Base-by-base conservation (phyloP, 2,888 invertebrate genomes). In the Drosophila anomelani region DNA sequence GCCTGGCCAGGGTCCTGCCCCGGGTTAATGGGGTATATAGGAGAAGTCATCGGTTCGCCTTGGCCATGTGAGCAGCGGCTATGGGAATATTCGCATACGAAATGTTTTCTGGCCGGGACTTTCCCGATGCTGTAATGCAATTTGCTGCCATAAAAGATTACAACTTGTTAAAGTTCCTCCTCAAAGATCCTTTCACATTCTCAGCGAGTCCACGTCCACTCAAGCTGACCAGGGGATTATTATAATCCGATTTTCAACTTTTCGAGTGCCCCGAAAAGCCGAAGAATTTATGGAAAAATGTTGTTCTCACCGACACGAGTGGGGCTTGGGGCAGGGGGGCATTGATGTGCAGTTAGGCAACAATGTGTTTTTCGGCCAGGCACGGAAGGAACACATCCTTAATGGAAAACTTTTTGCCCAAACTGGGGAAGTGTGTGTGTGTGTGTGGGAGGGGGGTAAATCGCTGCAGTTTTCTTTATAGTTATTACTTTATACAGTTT, bases 161-260 rank as follows among this genome's bases (percentile, higher is more conserved):
- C 76, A 78, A 68, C 78, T 77, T 87, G 80, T 79, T 74, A 78
- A 77, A 62, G 66, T 62, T 61, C 49, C 55, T 47, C 56, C 36
- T 53, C 51, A 53, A 53, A 36, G 51, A 41, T 38, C 43, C 57
- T 29, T 57, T 13, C 20, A 41, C 41, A 56, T 20, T 53, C 55
- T 43, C 51, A n/a, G 51, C 61, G 41, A 62, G 69, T 66, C 43
- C 66, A 56, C 66, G 69, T 66, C 43, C 66, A 56, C 66, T 58
- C 23, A 58, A 57, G 60, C 66, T 71, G 70, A 39, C 47, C 72
- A 75, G 66, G 69, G 80, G 79, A 88, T 90, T 86, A 89, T 77
- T 78, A 80, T 88, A 88, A 89, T 89, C 88, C 78, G 81, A 88
- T 89, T 89, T 86, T 72, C 72, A 87, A 82, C 82, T 85, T 85